Base-by-base conservation (phyloP, 2,888 invertebrate genomes). In the Villa cingulata region DNA sequence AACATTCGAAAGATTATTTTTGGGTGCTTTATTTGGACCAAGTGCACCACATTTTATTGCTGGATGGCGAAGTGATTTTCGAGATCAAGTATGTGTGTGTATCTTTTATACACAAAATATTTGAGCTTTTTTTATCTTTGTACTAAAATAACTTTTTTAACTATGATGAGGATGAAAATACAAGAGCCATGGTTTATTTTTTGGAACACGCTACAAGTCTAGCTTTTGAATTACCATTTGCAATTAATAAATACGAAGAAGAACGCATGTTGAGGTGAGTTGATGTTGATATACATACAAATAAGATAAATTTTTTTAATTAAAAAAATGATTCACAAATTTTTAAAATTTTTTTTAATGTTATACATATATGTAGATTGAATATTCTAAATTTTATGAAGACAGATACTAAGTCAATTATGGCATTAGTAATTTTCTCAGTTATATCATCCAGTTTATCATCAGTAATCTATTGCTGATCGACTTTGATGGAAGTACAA, bases 41-140 rank as follows among this genome's bases (percentile, higher is more conserved):
- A 76, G 80, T 58, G 86, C 86, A 2, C 84, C 88, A 0, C 83
- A 86, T 59, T 83, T 86, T 55, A 72, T 89, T 53, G 83, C 86
- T 1, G 88, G 88, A 5, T 88, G 88, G 88, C 85, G 86, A 59
- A 86, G 88, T 54, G 88, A 89, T 64, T 88, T 86, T 59, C 75
- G 75, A 54, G 78, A 78, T 59, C 69, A 70, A 62, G 69, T 68
- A 53, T 19, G 23, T 39, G 4, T 18, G 9, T 18, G 9, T 5
- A 7, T 37, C 1, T 37, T n/a, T n/a, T 37, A 37, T 39, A 18
- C 20, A 39, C 6, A 12, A 14, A 14, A 39, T 14, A 14, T 16
- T 23, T 23, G 23, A 23, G 4, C 7, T 23, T 23, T 23, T 23
- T 7, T 23, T 7, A 23, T 37, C 34, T 36, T 42, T 50, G 17